Conservation (phyloP, 1,140 invertebrate genomes). For the Caenorhabditis elegans region WBcel235 BX284605.5:3123001-3123500, state of each 20-base stretch:
- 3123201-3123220: background rate
- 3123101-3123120: background rate
- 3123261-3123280: background rate
- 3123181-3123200: background rate
- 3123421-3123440: no score
- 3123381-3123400: no score
- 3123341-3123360: no score
- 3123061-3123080: background rate
- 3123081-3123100: background rate
- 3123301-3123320: background rate
- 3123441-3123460: no score
- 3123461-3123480: no score
- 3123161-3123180: background rate
- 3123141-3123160: background rate
- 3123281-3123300: background rate
- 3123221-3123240: background rate
- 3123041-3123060: background rate
- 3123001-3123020: background rate
- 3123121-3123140: background rate
- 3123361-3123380: no score
- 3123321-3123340: background rate
- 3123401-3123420: no score
- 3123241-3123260: background rate
- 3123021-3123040: background rate
- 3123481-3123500: no score